Conservation (phyloP, 1,140 invertebrate species). For the Dendroctonus ponderosae region DNA sequence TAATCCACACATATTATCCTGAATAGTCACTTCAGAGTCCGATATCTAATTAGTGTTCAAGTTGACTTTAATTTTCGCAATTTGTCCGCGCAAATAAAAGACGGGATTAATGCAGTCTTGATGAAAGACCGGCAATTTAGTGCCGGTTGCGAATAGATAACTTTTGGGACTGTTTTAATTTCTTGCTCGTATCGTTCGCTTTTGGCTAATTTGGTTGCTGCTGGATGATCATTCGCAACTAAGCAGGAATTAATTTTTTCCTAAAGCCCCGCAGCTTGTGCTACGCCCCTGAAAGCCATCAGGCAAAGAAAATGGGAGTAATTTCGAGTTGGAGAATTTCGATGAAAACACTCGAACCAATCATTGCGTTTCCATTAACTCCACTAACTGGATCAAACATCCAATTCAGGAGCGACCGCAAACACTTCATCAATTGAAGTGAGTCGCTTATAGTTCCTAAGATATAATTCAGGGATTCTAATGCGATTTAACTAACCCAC, state of each 20-base stretch:
- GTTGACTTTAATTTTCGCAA: slow-evolving; percentile 17
- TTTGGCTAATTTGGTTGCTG: too few species aligned
- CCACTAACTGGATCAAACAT: slow-evolving; percentile 45
- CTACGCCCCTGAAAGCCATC: slow-evolving; percentile 5
- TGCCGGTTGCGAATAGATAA: not conserved
- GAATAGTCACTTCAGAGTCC: too few species aligned
- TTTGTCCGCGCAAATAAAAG: slow-evolving; percentile 5
- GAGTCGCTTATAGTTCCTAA: slow-evolving; percentile 37
- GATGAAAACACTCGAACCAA: slow-evolving; percentile 37
- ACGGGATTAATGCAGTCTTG: slow-evolving; percentile 7
- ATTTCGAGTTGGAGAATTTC: slow-evolving; percentile 25
- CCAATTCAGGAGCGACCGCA: slow-evolving; percentile 44
- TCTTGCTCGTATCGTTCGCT: too few species aligned
- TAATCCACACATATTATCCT: too few species aligned
- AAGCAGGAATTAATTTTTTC: too few species aligned
- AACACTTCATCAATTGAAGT: slow-evolving; percentile 45
- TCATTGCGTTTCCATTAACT: slow-evolving; percentile 46
- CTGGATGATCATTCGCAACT: too few species aligned
- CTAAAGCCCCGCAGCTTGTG: too few species aligned
- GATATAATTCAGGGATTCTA: slow-evolving; percentile 21
- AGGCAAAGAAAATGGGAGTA: slow-evolving; percentile 15
- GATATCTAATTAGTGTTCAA: slow-evolving; percentile 11
- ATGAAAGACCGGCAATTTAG: slow-evolving; percentile 8
- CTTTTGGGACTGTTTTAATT: not conserved
- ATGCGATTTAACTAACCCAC: too few species aligned